These are phyloP conservation scores for Omphaloscelis lunosa DNA, from an alignment of 2,888 invertebrate species.

Conservation along the genomic window DNA sequence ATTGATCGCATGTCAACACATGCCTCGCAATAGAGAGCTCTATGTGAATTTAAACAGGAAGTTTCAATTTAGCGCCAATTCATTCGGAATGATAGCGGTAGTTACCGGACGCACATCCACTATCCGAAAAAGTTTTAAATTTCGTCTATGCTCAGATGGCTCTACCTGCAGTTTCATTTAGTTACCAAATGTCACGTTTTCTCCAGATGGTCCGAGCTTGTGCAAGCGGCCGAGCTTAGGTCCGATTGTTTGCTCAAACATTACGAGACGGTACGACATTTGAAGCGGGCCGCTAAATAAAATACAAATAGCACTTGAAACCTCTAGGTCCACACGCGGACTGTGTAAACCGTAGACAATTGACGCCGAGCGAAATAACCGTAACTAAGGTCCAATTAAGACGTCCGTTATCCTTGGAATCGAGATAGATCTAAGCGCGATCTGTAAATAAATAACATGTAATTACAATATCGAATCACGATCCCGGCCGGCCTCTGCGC, in stretches of 20 bases:
- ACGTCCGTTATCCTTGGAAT: slow-evolving; percentile 87
- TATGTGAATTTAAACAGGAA: slow-evolving; percentile 89
- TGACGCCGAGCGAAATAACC: slow-evolving; percentile 83
- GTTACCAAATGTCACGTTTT: slow-evolving; percentile 87
- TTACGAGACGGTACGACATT: slow-evolving; percentile 90
- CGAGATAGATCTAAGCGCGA: slow-evolving; percentile 81
- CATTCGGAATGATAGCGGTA: slow-evolving; percentile 85
- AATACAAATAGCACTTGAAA: slow-evolving; percentile 87
- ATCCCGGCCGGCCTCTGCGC: slow-evolving; percentile 81
- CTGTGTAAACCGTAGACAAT: slow-evolving; percentile 83
- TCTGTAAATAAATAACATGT: slow-evolving; percentile 87
- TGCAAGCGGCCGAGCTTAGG: slow-evolving; percentile 84
- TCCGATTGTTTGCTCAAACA: slow-evolving; percentile 88
- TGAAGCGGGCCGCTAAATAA: slow-evolving; percentile 90
- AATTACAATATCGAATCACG: slow-evolving; percentile 89
- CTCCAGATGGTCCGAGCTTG: slow-evolving; percentile 89
- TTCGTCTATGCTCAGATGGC: slow-evolving; percentile 75
- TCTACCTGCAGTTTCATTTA: slow-evolving; percentile 78
- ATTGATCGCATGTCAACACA: slow-evolving; percentile 87
- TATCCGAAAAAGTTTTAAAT: slow-evolving; percentile 81
- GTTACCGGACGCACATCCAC: slow-evolving; percentile 82
- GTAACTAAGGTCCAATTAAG: slow-evolving; percentile 87
- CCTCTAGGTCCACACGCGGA: slow-evolving; percentile 82
- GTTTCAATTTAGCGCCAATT: slow-evolving; percentile 89
- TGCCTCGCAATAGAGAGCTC: slow-evolving; percentile 83